These are phyloP conservation scores for Caligus rogercresseyi DNA, from an alignment of 1,140 invertebrate genomes.

Conservation along the genomic window DNA sequence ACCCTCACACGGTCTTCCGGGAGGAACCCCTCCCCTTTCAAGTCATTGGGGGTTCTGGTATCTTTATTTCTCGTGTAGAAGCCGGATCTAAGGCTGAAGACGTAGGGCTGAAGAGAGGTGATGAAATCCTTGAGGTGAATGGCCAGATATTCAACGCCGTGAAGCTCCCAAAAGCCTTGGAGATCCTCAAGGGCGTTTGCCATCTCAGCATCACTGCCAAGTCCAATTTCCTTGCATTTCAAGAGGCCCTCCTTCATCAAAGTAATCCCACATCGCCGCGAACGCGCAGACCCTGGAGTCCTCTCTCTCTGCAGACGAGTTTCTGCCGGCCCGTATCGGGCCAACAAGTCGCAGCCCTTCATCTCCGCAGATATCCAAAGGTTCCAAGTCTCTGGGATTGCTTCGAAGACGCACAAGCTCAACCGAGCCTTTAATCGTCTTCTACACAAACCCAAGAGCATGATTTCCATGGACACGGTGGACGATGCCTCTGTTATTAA, in stretches of 20 bases:
- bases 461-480: slow-evolving; percentile 20
- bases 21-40: slow-evolving; percentile 84
- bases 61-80: slow-evolving; percentile 71
- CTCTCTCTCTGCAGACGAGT: slow-evolving; percentile 38
- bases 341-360: not conserved
- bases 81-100: slow-evolving; percentile 49
- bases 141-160: slow-evolving; percentile 84
- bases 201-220: slow-evolving; percentile 91
- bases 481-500: slow-evolving; percentile 28
- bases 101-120: slow-evolving; percentile 85
- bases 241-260: slow-evolving; percentile 7
- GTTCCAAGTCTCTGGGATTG: not conserved
- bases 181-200: slow-evolving; percentile 77
- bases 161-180: slow-evolving; percentile 60
- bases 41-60: slow-evolving; percentile 77
- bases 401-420: slow-evolving; percentile 33
- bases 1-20: slow-evolving; percentile 71
- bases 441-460: slow-evolving; percentile 18
- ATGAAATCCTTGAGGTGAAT: slow-evolving; percentile 94
- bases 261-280: not conserved
- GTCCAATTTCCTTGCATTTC: slow-evolving; percentile 64
- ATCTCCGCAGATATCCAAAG: not conserved
- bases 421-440: slow-evolving; percentile 19
- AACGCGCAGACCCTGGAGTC: not conserved
- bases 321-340: slow-evolving; percentile 25